phyloP scores from a whole-genome alignment of 2,113 vertebrate genomes.

The Jaculus jaculus region DNA sequence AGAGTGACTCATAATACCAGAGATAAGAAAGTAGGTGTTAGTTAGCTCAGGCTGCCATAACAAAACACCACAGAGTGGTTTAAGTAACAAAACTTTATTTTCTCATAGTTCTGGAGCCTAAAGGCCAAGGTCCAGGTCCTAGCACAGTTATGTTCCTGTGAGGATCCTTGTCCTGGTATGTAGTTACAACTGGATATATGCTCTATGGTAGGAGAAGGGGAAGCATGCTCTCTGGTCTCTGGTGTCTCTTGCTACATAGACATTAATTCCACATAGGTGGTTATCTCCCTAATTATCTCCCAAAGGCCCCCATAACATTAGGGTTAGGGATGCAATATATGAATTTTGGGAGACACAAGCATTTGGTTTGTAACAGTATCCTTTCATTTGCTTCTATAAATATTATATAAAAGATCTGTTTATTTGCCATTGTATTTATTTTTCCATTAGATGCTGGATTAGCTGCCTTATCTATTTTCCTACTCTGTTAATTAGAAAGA shows the following conservation, averaged over 20 bases:
- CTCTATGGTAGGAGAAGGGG: too few species aligned
- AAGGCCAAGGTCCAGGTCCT: not conserved
- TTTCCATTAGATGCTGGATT: not conserved
- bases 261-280: not conserved
- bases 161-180: not conserved
- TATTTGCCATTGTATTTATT: not conserved
- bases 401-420: constrained; percentile 10
- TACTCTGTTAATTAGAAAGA: not conserved
- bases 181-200: not conserved
- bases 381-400: not conserved
- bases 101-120: not conserved
- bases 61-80: not conserved
- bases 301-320: not conserved
- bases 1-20: not conserved
- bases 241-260: not conserved
- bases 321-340: not conserved
- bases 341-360: not conserved
- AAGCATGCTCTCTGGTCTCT: not conserved
- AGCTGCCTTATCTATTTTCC: not conserved
- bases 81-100: not conserved
- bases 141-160: not conserved
- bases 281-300: not conserved
- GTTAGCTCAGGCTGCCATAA: not conserved
- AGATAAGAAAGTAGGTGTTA: not conserved
- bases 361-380: not conserved